These are phyloP conservation scores for Isurus oxyrinchus DNA, from an alignment of 2,113 vertebrate species.

Conservation along the genomic window DNA sequence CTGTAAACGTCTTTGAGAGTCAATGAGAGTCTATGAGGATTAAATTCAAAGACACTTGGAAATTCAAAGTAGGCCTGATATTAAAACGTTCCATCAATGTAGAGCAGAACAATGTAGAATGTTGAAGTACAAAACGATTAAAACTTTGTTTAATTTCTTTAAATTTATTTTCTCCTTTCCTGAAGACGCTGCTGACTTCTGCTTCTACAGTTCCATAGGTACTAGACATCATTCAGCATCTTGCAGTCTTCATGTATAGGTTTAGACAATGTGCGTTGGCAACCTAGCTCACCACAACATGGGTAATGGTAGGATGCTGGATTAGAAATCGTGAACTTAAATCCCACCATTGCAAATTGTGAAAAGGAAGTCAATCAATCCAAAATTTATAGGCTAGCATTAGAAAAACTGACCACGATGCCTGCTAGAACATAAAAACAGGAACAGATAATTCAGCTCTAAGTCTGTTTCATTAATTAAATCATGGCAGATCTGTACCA, in stretches of 20 bases:
- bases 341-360: too few species aligned
- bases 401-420: too few species aligned
- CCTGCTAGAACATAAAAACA: not conserved
- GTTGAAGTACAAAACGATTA: not conserved
- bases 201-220: not conserved
- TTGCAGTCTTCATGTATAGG: not conserved
- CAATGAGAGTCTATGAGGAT: not conserved
- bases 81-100: not conserved
- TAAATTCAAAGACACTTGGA: not conserved
- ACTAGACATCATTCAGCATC: not conserved
- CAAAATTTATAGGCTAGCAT: too few species aligned
- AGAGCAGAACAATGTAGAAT: not conserved
- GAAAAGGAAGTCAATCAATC: not conserved
- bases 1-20: too few species aligned
- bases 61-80: not conserved
- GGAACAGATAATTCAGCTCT: not conserved
- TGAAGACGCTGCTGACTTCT: not conserved
- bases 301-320: too few species aligned
- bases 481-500: not conserved
- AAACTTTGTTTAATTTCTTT: not conserved
- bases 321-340: too few species aligned
- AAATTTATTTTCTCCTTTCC: not conserved
- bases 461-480: not conserved
- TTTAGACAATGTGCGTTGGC: not conserved
- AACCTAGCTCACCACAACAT: too few species aligned